A percentile compares a stretch with the other conserved stretches of the same genome.
Evolutionary conservation across 2,888 invertebrate genomes (phyloP).

Genomic region (Aporophyla lueneburgensis): DNA sequence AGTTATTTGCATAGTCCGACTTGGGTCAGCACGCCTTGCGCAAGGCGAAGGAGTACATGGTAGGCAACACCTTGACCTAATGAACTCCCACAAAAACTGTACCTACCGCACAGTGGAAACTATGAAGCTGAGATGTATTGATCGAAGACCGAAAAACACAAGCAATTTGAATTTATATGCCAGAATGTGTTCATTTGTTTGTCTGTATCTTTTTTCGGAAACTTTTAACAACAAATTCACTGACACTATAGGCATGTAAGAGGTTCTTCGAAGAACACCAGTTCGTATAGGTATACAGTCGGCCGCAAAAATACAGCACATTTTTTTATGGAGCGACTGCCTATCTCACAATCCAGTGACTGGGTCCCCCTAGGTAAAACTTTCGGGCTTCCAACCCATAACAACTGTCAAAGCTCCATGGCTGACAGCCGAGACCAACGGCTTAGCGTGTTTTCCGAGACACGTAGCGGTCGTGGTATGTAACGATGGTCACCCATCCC

Average conservation of each 20-base stretch:
- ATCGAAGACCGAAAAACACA: not conserved
- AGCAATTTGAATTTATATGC: not conserved
- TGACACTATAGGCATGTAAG: not conserved
- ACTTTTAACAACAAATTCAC: not conserved
- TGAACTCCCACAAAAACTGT: slow-evolving; percentile 20
- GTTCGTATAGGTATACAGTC: not conserved
- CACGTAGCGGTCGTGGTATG: too few relatives aligned
- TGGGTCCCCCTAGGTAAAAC: too few relatives aligned
- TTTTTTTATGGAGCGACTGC: too few relatives aligned
- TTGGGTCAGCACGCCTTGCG: slow-evolving; percentile 35
- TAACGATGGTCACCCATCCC: too few relatives aligned
- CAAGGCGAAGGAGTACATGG: slow-evolving; percentile 15
- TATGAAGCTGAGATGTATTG: slow-evolving; percentile 19
- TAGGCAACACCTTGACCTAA: slow-evolving; percentile 52
- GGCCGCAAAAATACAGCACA: not conserved
- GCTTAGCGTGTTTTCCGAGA: too few relatives aligned
- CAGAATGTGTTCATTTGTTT: not conserved
- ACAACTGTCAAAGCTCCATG: too few relatives aligned
- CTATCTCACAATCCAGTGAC: too few relatives aligned
- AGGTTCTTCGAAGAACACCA: not conserved
- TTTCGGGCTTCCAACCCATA: too few relatives aligned
- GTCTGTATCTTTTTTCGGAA: not conserved
- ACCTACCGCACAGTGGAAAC: not conserved
- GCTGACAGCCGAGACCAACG: too few relatives aligned
- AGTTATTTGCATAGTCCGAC: slow-evolving; percentile 34